Percentiles rank a stretch among this genome's conserved stretches.
Evolutionary conservation across 2,797 vertebrate species (phyloP).

Genomic region (Paratrypauchen microcephalus): DNA sequence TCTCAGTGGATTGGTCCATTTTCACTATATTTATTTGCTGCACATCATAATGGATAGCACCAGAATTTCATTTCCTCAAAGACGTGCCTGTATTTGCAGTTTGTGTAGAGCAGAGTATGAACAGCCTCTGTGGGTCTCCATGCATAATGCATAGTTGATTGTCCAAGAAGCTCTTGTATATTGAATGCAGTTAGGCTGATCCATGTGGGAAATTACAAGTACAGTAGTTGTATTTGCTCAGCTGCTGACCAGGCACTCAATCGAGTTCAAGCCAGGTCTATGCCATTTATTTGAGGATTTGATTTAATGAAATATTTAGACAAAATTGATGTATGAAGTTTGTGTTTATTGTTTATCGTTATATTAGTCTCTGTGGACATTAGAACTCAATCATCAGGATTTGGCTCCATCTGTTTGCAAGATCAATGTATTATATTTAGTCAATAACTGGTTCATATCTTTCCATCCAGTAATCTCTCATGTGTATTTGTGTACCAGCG

Average conservation of each 20-base stretch:
- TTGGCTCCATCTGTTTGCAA: constrained; percentile 8
- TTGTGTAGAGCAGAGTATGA: constrained; percentile 17
- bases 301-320: constrained; percentile 10
- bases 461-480: constrained; percentile 4
- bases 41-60: constrained; percentile 14
- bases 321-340: constrained; percentile 5
- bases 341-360: constrained; percentile 8
- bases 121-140: constrained; percentile 17
- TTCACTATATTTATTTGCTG: not conserved
- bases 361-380: not conserved
- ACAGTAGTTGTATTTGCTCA: constrained; percentile 9
- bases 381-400: constrained; percentile 12
- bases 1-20: not conserved
- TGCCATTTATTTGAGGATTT: constrained; percentile 10
- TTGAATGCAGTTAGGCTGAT: constrained; percentile 21
- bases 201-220: constrained; percentile 16
- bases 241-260: constrained; percentile 4
- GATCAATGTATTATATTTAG: constrained; percentile 6
- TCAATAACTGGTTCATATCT: constrained; percentile 8
- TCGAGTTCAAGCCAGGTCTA: constrained; percentile 1
- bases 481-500: constrained; percentile 4
- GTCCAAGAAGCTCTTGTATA: constrained; percentile 14
- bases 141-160: constrained; percentile 32
- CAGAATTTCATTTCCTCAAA: constrained; percentile 19
- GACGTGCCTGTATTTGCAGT: constrained; percentile 18